Evolutionary conservation across 2,888 invertebrate genomes (phyloP).

Genomic region (Unio delphinus): DNA sequence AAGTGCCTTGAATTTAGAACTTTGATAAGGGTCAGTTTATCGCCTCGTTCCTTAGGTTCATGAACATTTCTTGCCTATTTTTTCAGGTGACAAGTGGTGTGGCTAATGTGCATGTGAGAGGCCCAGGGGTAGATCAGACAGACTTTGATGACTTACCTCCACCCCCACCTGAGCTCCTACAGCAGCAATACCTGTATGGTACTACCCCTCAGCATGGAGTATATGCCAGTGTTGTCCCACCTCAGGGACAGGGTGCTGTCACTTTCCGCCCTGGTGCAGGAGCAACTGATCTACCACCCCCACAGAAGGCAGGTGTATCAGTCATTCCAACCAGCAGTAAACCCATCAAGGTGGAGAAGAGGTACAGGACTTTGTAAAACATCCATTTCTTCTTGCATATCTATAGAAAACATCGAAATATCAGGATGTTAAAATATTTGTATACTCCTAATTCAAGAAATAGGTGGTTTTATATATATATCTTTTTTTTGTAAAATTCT

Average conservation of each 20-base stretch:
- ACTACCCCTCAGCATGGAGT: slow-evolving; percentile 59
- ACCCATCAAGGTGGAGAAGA: slow-evolving; percentile 51
- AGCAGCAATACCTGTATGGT: slow-evolving; percentile 64
- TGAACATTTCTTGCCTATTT: slow-evolving; percentile 7
- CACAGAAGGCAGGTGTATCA: slow-evolving; percentile 49
- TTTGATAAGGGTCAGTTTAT: neutral
- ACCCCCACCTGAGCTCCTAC: slow-evolving; percentile 60
- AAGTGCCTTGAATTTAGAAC: no score
- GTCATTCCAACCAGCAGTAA: slow-evolving; percentile 52
- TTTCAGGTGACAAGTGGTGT: slow-evolving; percentile 50
- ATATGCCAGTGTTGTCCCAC: slow-evolving; percentile 39
- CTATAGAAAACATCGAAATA: neutral
- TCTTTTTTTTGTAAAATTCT: no score
- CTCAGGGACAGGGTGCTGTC: slow-evolving; percentile 36
- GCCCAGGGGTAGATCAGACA: slow-evolving; percentile 24
- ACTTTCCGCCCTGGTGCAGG: slow-evolving; percentile 59
- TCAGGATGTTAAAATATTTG: neutral
- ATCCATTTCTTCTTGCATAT: neutral
- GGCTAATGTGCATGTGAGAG: slow-evolving; percentile 40
- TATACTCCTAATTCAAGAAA: no score
- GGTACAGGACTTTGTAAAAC: slow-evolving; percentile 13
- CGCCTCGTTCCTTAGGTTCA: neutral
- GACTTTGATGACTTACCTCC: slow-evolving; percentile 51
- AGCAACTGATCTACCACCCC: slow-evolving; percentile 39
- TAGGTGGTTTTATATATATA: no score